Conservation (phyloP, 2,888 invertebrate species). For the Luperina nickerlii region DNA sequence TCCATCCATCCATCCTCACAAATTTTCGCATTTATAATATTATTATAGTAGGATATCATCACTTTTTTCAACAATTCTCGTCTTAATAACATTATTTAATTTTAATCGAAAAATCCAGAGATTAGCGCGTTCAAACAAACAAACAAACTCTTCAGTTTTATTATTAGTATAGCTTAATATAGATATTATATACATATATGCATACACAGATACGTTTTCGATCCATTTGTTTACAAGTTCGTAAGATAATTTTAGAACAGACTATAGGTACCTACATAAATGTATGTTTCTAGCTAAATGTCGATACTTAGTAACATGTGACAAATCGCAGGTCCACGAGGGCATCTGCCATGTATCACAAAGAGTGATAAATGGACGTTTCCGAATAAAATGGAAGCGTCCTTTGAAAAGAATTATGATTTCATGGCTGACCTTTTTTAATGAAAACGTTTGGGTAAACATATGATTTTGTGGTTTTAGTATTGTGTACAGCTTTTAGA, state of each 20-base stretch:
- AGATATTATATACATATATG: too few relatives aligned
- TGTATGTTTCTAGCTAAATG: neutral
- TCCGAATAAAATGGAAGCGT: slow-evolving; percentile 23
- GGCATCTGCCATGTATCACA: slow-evolving; percentile 35
- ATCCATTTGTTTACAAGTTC: neutral
- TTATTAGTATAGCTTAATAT: too few relatives aligned
- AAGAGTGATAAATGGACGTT: slow-evolving; percentile 45
- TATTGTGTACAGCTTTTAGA: too few relatives aligned
- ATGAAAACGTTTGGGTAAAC: neutral
- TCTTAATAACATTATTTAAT: neutral
- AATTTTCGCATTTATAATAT: too few relatives aligned
- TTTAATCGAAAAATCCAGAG: too few relatives aligned
- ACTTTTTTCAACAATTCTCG: neutral
- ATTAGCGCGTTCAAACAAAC: too few relatives aligned
- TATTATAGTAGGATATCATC: neutral
- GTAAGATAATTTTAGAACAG: neutral
- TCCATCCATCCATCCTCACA: too few relatives aligned
- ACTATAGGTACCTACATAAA: neutral
- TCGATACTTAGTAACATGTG: slow-evolving; percentile 27
- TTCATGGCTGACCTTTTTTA: neutral
- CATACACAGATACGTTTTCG: neutral
- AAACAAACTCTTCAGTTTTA: too few relatives aligned
- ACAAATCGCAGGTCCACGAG: slow-evolving; percentile 21
- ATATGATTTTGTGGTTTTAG: neutral
- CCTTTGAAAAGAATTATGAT: slow-evolving; percentile 15